Evolutionary conservation across 2,888 invertebrate species (phyloP), one percentile per base, ranked within the genome.

Genomic region (Stenodema calcarata): DNA sequence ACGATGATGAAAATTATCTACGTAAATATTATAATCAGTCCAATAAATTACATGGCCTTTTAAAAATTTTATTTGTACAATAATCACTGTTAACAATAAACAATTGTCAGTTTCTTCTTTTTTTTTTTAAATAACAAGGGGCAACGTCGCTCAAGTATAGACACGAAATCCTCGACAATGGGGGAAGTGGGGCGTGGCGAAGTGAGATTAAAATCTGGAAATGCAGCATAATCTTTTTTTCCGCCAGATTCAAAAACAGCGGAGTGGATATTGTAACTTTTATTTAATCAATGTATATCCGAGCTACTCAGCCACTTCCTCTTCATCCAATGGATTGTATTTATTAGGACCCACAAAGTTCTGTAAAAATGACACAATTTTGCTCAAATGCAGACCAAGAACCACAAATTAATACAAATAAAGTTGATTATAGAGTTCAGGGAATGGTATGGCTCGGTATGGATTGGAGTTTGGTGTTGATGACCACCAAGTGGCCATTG

Each of bases 301-400:
- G 75, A 70, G 75, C 75, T 84, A 84, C 84, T 84, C 84, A 75
- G 87, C 82, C 41, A 76, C 82, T 41, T 87, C 87, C 54, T 78
- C 70, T 30, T 84, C 87, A 42, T 78, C 87, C 54, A 88, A 80
- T 30, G 87, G 30, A 42, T 70, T 84, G 79, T 54, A 88, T 62
- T 88, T 87, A 73, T 88, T 88, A 23, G 80, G 42, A 41, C 73
- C 87, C 28, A 79, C 79, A 75, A 87, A 87, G 50, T 87, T 87
- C 88, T 88, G 87, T 16, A 88, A 88, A n/a, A 86, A 82, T 35
- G n/a, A 82, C 41, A 75, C n/a, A 84, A 28, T 7, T 27, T 7
- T 18, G 42, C 44, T 78, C 44, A 41, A 78, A 12, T 44, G 42
- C 28, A 16, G 18, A 6, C 73, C 14, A 73, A 23, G 18, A 27